Base-by-base conservation (phyloP, 2,888 invertebrate genomes). In the Leptinotarsa juncta region DNA sequence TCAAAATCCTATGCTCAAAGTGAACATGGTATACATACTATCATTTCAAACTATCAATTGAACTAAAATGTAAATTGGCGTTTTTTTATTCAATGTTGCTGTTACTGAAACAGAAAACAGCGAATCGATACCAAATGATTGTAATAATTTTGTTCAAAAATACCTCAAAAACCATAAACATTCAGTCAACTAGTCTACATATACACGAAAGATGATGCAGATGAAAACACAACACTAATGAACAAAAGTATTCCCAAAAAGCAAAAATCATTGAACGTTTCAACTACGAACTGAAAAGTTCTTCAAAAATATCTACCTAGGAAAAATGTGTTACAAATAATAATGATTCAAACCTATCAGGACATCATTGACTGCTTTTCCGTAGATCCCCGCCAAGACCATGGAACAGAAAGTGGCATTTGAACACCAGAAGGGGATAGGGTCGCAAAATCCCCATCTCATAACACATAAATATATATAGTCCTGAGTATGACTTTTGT, bases 351-450 rank as follows among this genome's bases (percentile, higher is more conserved):
- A 87, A 88, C 88, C 88, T 88, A 88, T 88, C 79, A 88, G 85
- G 78, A 88, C 87, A 84, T 88, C 88, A 87, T 88, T 88, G 85
- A 88, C 88, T 87, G 88, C 86, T 81, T 81, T 80, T 83, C 83
- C 82, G 80, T 69, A 73, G 80, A 71, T 81, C 81, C 81, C 81
- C 81, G 76, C 79, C 79, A 81, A 80, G 81, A 84, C 83, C 87
- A 85, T 85, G 85, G 85, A 85, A 86, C 84, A 84, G 81, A 85
- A 88, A 87, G 65, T 70, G 72, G 70, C 4, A 71, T 65, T 74
- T 74, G 49, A 71, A 68, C 68, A 55, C 68, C 74, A 62, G 23
- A 65, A 65, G 53, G 7, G 65, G 65, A 68, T 68, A 71, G 57
- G 60, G 26, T 53, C 50, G 26, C 15, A 55, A 65, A 42, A 55